Base-by-base conservation (phyloP, 2,113 vertebrate species). In the Corvus cornix region DNA sequence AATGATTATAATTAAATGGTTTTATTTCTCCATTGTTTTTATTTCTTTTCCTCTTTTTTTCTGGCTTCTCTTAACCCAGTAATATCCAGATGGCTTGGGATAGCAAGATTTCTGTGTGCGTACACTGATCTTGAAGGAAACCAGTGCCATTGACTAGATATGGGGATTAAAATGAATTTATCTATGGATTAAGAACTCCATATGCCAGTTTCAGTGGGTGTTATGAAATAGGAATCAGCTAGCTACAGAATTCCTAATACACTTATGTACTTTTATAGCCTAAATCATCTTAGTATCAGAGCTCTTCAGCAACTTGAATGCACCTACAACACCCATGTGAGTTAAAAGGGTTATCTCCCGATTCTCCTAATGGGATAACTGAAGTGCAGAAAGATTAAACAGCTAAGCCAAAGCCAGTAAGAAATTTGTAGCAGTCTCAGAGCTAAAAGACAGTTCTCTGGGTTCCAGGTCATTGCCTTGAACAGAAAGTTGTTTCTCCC, bases 101-200 rank as follows among this genome's bases (percentile, higher is more conserved):
- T 20, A 64, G 55, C 27, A 52, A 19, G 28, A 44, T 59, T 52
- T 84, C 5, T 68, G 0, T 27, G 14, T 60, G 10, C 67, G 33
- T 59, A 30, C 88, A 23, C 55, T 81, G 39, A 60, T 95, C 51
- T 46, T 73, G 37, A 95, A 93, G 93, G 11, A 95, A 91, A 55
- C 46, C 13, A 35, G 31, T 76, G 60, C 35, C 18, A 37, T 46
- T 90, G 52, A 74, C 68, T 88, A 63, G 75, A 93, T 92, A 86
- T 81, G 44, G 52, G 85, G 85, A 95, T 96, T 96, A 86, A 83
- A 95, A 91, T 51, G 52, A 73, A 70, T 94, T 95, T 94, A 81
- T 94, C 79, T 94, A 41, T 0, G 43, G 92, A 94, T 97, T 96
- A 91, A 90, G 88, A 86, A 72, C 83, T 90, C 82, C 27, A 59